Evolutionary conservation across 2,113 vertebrate genomes (phyloP), one percentile per base, ranked within the genome.

Genomic region (Chionodraco myersi): DNA sequence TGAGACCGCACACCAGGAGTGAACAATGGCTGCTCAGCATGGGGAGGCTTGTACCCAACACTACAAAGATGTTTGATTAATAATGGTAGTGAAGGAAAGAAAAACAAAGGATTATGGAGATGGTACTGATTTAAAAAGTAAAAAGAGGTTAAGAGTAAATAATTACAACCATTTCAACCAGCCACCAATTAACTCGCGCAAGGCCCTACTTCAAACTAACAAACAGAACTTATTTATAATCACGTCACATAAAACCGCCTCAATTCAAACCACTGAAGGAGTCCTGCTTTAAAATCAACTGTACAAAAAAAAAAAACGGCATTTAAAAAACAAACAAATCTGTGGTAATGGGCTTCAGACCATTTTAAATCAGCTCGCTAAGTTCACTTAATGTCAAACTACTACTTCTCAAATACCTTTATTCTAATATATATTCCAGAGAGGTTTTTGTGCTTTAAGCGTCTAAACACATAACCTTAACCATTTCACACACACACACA

Each of bases 21-120:
- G 26, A 86, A 88, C 88, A 90, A 92, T 85, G 76, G 68, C 67
- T 68, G 68, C 68, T 56, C 48, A 44, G 72, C 51, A 68, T 69
- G 53, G 61, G 5, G 13, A 69, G 49, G 77, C 78, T 41, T 67
- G 49, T 76, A 65, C 62, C 58, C 58, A 72, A 13, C 69, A 36
- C 45, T 34, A 72, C 62, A 81, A 63, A 48, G n/a, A 86, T 45
- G 49, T 49, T 57, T 88, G 0, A 6, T 57, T 73, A 30, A 77
- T 54, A 12, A 76, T 63, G 23, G 1, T 1, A 79, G 44, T 5
- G 23, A 56, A 72, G 36, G 36, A 41, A 36, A 72, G 21, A 56
- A 66, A 49, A 66, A 49, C 51, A 21, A 69, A 80, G 36, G 3
- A 11, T 1, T 2, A 14, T 8, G n/a, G 30, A 26, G 5, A 7